Conservation (phyloP, 1,140 invertebrate species). For the Acromyrmex charruanus region DNA sequence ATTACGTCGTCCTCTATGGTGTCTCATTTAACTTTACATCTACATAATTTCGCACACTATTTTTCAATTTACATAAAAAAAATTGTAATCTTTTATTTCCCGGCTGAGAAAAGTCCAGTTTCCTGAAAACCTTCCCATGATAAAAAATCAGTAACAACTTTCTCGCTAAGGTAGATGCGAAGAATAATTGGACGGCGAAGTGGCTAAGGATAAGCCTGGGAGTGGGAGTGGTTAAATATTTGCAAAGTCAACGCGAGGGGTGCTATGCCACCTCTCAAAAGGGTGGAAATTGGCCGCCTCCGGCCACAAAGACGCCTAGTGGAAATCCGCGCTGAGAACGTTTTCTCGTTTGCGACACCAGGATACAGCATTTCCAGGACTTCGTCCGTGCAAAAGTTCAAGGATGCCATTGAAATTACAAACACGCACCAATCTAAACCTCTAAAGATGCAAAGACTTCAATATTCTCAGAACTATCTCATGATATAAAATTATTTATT, state of each 20-base stretch:
- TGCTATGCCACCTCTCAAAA: constrained; percentile 10
- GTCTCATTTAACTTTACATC: neutral
- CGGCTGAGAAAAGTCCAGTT: neutral
- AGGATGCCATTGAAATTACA: constrained; percentile 34
- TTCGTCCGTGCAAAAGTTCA: constrained; percentile 12
- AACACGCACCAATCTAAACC: constrained; percentile 11
- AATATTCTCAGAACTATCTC: neutral
- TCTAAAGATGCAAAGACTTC: neutral
- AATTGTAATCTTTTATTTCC: neutral
- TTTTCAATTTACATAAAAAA: constrained; percentile 3
- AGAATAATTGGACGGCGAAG: constrained; percentile 60
- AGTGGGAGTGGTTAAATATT: constrained; percentile 48
- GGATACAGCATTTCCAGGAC: constrained; percentile 22
- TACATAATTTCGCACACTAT: neutral
- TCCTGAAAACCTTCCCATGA: neutral
- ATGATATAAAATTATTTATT: neutral
- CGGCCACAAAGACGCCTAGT: constrained; percentile 54
- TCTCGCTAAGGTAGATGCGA: constrained; percentile 28
- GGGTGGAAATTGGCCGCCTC: constrained; percentile 62
- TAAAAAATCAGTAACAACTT: constrained; percentile 34
- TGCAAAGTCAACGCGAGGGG: constrained; percentile 60
- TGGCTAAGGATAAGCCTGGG: constrained; percentile 37
- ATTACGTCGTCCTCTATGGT: neutral
- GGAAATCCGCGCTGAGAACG: constrained; percentile 50
- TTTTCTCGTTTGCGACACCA: constrained; percentile 53